Evolutionary conservation across 2,888 invertebrate genomes (phyloP), one percentile per base, ranked within the genome.

Genomic region (Brachypterus glaber): DNA sequence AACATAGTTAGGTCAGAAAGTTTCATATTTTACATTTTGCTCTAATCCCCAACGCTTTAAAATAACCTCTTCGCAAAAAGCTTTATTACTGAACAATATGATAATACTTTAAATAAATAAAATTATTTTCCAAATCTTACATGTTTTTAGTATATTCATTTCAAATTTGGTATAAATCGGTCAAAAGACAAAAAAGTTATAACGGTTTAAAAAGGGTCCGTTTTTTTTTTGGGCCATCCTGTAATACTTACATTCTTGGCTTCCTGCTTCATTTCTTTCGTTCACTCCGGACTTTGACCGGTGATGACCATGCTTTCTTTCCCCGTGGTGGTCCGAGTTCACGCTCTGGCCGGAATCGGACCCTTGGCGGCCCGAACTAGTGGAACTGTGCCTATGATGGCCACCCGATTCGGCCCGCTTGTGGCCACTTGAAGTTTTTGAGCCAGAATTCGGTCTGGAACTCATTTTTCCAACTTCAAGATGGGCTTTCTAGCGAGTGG

Each of bases 311-410:
- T 56, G 55, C 46, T 53, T 55, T 30, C 55, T 50, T 30, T 57
- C 52, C 16, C 51, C 53, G 25, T 50, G 51, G 37, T 49, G 47
- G 17, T 54, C 58, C 27, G 59, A 59, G 39, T 59, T 60, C 17
- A 59, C 49, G 45, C 62, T 62, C 33, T 65, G 63, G 9, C 59
- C 63, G 30, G 63, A 64, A 48, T 64, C 64, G 37, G 63, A 58
- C 17, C 58, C 51, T 33, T 58, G 58, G 32, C 59, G 59, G 21
- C 44, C 43, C 14, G 49, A 50, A 41, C 48, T 48, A 25, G 34
- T 12, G 3, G 34, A 34, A 21, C 52, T 49, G 35, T 47, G 49
- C 13, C 52, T 40, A 17, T 50, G 49, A 18, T 51, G 52, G 13
- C 55, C 51, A 26, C 55, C 55, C 8, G 63, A 63, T 41, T 63